A percentile compares a stretch with the other conserved stretches of the same genome.
Evolutionary conservation across 2,113 vertebrate genomes (phyloP).

Genomic region (Calcarius ornatus): DNA sequence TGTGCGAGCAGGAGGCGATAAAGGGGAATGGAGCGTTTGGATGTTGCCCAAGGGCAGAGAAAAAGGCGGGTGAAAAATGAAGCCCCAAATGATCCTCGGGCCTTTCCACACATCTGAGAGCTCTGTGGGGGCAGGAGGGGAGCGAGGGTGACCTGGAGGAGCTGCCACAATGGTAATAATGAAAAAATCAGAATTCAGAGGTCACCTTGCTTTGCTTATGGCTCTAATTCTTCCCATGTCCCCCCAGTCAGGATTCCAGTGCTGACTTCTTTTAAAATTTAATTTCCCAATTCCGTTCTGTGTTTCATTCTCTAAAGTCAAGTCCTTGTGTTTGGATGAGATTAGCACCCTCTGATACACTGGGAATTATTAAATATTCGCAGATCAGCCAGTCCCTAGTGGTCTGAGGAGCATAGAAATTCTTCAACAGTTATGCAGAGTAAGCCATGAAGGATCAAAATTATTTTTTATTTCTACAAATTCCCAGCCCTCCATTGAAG

Average conservation of each 20-base stretch:
- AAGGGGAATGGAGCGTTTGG: background rate
- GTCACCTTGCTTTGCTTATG: conserved; percentile 20
- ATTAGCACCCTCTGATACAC: conserved; percentile 15
- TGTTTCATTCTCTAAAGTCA: background rate
- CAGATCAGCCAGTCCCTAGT: background rate
- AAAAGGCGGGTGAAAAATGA: background rate
- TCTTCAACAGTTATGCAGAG: background rate
- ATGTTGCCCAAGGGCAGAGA: background rate
- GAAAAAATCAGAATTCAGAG: background rate
- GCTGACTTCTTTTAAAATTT: background rate
- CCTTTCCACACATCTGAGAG: background rate
- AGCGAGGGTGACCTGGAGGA: accelerated
- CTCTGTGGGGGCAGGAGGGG: background rate
- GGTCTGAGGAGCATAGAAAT: background rate
- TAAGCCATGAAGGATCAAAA: background rate
- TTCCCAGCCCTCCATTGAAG: background rate
- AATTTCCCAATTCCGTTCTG: background rate
- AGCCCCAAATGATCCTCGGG: background rate
- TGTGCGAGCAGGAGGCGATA: background rate
- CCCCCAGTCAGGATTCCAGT: background rate
- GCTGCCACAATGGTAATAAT: background rate
- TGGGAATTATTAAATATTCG: background rate
- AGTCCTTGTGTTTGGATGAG: background rate
- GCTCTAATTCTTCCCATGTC: conserved; percentile 19
- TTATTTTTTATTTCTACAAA: background rate